Percentiles rank a stretch among this genome's conserved stretches.
Conservation (phyloP, 2,113 vertebrate genomes). For the Xyliphius kryptos region DNA sequence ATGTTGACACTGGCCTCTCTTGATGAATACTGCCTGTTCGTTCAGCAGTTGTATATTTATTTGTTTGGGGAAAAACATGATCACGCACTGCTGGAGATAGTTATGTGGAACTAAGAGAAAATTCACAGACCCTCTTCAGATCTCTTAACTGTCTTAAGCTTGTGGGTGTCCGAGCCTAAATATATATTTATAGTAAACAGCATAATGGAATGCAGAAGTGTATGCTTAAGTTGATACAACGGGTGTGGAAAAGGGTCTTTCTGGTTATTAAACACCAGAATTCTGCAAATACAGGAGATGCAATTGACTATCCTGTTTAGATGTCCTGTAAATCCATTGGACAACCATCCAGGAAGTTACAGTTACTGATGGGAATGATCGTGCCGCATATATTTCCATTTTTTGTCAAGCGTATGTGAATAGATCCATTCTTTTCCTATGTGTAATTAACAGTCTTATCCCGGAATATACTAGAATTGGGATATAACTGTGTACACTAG, state of each 20-base stretch:
- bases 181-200: constrained; percentile 6
- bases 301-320: constrained; percentile 31
- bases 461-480: background rate
- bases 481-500: no score
- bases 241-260: background rate
- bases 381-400: constrained; percentile 30
- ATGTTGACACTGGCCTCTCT: background rate
- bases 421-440: constrained; percentile 26
- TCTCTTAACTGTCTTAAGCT: background rate
- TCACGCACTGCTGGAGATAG: constrained; percentile 19
- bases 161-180: constrained; percentile 1
- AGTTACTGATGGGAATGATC: constrained; percentile 27
- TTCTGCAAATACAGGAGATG: constrained; percentile 24
- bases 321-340: constrained; percentile 41
- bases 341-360: constrained; percentile 18
- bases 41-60: background rate
- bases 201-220: constrained; percentile 20
- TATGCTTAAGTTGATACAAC: constrained; percentile 1
- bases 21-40: constrained; percentile 27
- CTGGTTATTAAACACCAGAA: constrained; percentile 15
- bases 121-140: constrained; percentile 2
- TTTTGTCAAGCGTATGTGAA: constrained; percentile 9
- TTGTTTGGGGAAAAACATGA: no score
- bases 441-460: no score
- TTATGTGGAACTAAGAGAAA: constrained; percentile 19